Base-by-base conservation (phyloP, 2,888 invertebrate species). In the Frankliniella intonsa region DNA sequence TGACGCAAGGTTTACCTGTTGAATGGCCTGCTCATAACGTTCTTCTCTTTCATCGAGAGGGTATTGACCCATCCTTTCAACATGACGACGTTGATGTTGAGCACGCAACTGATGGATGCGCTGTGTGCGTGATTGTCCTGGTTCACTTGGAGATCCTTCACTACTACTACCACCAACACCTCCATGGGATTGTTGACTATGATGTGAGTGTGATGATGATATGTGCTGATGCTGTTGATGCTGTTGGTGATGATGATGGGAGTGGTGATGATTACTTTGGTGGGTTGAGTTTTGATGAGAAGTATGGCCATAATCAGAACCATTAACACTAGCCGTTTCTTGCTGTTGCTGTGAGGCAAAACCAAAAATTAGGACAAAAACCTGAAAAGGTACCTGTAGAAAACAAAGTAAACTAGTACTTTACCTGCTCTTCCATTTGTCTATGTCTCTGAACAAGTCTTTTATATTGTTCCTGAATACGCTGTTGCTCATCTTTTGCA, bases 41-140 rank as follows among this genome's bases (percentile, higher is more conserved):
- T 88, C 88, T 84, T 90, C 90, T 82, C 89, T 86, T 80, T 91
- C 91, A 79, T 91, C 91, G 5, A 89, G 86, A 2, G 91, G 91
- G 86, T 92, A 92, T 82, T 90, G 90, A 0, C 91, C 90, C 82
- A 91, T 90, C 81, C 92, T 87, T 85, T 91, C 90, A 25, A 89
- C 89, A 86, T 92, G 90, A 80, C 90, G 87, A 76, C 90, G 89
- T 85, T 92, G 91, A 84, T 91, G 91, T 84, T 90, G 88, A 3
- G 88, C 87, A 55, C 90, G 85, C 82, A 90, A 85, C 84, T 89
- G 89, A 84, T 90, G 89, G 83, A 90, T 90, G 82, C 89, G 86
- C 84, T 90, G 90, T 12, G 87, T 86, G 38, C 88, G 85, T 80
- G 86, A 85, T 55, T 76, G 69, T 8, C 69, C 69, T 12, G 25